Evolutionary conservation across 2,888 invertebrate species (phyloP).

Genomic region (Lepidochrysops patricia): DNA sequence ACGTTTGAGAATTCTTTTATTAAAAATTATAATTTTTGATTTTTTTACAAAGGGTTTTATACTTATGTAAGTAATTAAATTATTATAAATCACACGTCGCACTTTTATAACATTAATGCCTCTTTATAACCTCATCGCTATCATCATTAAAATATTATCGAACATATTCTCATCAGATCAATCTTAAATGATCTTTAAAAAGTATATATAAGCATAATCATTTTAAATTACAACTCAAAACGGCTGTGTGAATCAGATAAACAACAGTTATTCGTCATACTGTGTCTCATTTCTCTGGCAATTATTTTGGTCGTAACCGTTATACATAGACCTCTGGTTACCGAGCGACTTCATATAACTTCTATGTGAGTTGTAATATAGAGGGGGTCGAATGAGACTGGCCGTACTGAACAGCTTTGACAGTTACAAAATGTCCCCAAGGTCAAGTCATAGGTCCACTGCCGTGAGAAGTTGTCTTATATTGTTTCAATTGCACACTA

Average conservation of each 20-base stretch:
- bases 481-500: constrained; percentile 11
- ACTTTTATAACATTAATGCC: too few relatives aligned
- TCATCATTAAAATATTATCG: too few relatives aligned
- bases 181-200: not conserved
- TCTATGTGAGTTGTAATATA: not conserved
- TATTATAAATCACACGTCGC: too few relatives aligned
- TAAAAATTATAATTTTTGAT: too few relatives aligned
- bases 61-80: too few relatives aligned
- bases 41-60: too few relatives aligned
- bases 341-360: not conserved
- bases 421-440: constrained; percentile 55
- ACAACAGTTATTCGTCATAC: constrained; percentile 43
- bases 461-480: constrained; percentile 48
- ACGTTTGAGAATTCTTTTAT: too few relatives aligned
- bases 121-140: too few relatives aligned
- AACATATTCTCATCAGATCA: too few relatives aligned
- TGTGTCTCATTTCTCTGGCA: constrained; percentile 45
- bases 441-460: constrained; percentile 54
- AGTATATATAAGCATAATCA: not conserved
- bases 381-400: constrained; percentile 31
- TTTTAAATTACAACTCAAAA: not conserved
- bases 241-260: not conserved
- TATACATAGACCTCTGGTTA: constrained; percentile 27
- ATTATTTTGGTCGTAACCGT: constrained; percentile 43
- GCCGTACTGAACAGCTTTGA: constrained; percentile 46